A percentile compares a stretch with the other conserved stretches of the same genome.
phyloP scores from a whole-genome alignment of 2,797 vertebrate species.

The Chaunax sp. region DNA sequence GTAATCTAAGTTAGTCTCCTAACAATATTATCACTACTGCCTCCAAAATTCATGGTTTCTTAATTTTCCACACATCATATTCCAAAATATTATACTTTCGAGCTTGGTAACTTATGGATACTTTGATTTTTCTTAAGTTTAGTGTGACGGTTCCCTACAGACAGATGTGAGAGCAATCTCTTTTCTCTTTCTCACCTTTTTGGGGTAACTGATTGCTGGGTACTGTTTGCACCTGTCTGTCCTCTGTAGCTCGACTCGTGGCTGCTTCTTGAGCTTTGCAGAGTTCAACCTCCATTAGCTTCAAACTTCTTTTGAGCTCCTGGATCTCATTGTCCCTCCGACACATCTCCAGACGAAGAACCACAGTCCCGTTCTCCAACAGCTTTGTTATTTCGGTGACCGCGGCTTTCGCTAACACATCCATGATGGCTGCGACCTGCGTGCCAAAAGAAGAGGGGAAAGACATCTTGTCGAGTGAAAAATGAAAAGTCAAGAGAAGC shows the following conservation, averaged over 20 bases:
- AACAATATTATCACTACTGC: too few species aligned
- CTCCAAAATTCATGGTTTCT: too few species aligned
- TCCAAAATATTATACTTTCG: too few species aligned
- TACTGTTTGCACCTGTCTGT: conserved; percentile 9
- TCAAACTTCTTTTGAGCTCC: conserved; percentile 71
- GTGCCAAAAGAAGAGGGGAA: conserved; percentile 61
- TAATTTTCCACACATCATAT: too few species aligned
- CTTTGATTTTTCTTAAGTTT: too few species aligned
- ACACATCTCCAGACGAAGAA: conserved; percentile 74
- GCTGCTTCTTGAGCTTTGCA: conserved; percentile 57
- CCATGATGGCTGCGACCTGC: conserved; percentile 79
- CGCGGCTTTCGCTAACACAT: conserved; percentile 78
- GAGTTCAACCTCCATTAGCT: conserved; percentile 73
- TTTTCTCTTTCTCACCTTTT: conserved; percentile 54
- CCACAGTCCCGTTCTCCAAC: conserved; percentile 71
- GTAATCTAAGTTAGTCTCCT: too few species aligned
- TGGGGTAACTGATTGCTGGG: not conserved
- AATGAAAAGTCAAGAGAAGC: accelerated
- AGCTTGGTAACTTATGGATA: too few species aligned
- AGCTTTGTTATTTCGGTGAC: conserved; percentile 82
- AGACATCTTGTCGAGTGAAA: conserved; percentile 52
- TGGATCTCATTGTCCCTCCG: conserved; percentile 76
- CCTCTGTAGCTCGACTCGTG: not conserved
- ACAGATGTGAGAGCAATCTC: not conserved
- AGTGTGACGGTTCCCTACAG: not conserved